Evolutionary conservation across 2,113 vertebrate genomes (phyloP), one percentile per base, ranked within the genome.

Genomic region (Pollimyrus isidori): DNA sequence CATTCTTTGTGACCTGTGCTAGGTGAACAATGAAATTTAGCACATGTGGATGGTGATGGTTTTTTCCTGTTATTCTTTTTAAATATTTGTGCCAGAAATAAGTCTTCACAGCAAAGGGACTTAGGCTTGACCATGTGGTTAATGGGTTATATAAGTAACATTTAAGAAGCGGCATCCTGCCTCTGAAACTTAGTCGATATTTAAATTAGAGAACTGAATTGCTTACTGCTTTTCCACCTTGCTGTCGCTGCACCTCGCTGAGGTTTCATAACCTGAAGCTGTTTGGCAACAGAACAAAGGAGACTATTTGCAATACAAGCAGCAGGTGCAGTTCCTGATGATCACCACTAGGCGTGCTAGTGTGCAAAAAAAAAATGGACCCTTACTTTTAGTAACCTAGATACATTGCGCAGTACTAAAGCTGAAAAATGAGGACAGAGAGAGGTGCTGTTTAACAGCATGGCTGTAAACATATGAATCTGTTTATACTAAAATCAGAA

Each of bases 11-110:
- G 90, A 92, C 89, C 90, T 89, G 92, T 92, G 90, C 80, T 88
- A 89, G 88, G 87, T 93, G 92, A 92, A 92, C 93, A 94, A 93
- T 93, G 92, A 93, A 93, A 94, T 94, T 87, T 90, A 91, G 87
- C 94, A 94, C 94, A 94, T 94, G 91, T 93, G 92, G 94, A 94
- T 93, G 91, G 92, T 92, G 91, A 91, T 91, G 76, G 89, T 88
- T 90, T 86, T 26, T 90, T 82, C 30, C 80, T 85, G 35, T 91
- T 91, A 90, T 92, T 87, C 92, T 92, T 93, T 93, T 93, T 86
- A 92, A 92, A 94, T 88, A 83, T 88, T 86, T 73, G 73, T 58
- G 92, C 92, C 91, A 89, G 80, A 69, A 92, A 93, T 91, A 89
- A 53, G 52, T 90, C 89, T 92, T 89, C 89, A 92, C 91, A 89